These are phyloP conservation scores for Sminthurides aquaticus DNA, from an alignment of 2,888 invertebrate species.

Conservation along the genomic window DNA sequence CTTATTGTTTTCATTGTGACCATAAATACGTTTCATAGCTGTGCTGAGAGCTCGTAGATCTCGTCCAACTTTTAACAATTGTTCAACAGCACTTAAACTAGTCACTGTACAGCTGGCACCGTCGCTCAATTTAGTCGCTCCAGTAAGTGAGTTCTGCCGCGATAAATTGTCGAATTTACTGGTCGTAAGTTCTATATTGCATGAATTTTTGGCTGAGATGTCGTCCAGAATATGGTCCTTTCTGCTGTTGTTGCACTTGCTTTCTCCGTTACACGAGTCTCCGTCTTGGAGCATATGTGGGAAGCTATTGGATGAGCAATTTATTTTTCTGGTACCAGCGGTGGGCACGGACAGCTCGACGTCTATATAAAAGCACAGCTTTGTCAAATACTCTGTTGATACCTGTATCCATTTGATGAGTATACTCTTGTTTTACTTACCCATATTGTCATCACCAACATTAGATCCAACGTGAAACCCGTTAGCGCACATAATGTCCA, in stretches of 20 bases:
- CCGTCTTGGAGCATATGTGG: constrained; percentile 29
- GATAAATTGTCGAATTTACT: constrained; percentile 12
- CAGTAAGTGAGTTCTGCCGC: background rate
- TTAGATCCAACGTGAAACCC: constrained; percentile 59
- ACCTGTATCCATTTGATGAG: no score
- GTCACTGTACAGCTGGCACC: constrained; percentile 8
- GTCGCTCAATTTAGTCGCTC: background rate
- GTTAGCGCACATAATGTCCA: constrained; percentile 46
- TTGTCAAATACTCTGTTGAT: background rate
- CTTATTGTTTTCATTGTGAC: constrained; percentile 72
- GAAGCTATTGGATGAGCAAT: constrained; percentile 35
- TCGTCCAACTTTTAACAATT: constrained; percentile 88
- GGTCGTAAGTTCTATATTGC: constrained; percentile 28
- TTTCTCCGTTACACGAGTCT: constrained; percentile 34
- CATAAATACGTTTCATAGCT: constrained; percentile 69
- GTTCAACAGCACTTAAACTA: constrained; percentile 64
- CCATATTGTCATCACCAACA: constrained; percentile 52
- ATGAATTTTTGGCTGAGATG: constrained; percentile 32
- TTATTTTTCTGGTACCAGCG: constrained; percentile 30
- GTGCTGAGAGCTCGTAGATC: constrained; percentile 89
- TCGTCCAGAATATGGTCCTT: constrained; percentile 26
- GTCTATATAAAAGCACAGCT: constrained; percentile 23
- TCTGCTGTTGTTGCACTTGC: constrained; percentile 29
- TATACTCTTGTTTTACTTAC: no score
- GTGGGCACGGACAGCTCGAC: constrained; percentile 39